A percentile compares a stretch with the other conserved stretches of the same genome.
These are phyloP conservation scores for Tachystola acroxantha DNA, from an alignment of 2,888 invertebrate genomes.

Conservation along the genomic window DNA sequence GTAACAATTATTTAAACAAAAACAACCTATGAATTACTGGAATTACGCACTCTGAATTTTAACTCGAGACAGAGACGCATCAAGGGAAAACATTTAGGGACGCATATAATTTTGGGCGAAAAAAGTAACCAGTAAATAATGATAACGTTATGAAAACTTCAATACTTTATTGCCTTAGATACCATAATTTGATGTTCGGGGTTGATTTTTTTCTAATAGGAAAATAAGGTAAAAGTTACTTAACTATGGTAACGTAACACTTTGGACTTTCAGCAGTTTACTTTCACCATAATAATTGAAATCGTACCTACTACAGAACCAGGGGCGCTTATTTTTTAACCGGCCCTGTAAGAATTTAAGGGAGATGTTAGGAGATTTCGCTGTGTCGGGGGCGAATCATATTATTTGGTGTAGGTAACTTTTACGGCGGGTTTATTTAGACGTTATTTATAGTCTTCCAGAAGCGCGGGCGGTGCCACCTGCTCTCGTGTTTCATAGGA, in stretches of 20 bases:
- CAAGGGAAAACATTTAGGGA: neutral
- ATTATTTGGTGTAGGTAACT: conserved; percentile 36
- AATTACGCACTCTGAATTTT: conserved; percentile 35
- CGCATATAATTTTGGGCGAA: too few relatives aligned
- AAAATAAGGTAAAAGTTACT: too few relatives aligned
- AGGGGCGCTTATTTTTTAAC: neutral
- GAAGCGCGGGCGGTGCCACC: conserved; percentile 27
- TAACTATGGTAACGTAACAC: too few relatives aligned
- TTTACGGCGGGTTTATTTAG: conserved; percentile 33
- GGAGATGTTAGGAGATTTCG: conserved; percentile 4
- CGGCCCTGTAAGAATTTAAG: neutral
- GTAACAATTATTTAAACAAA: conserved; percentile 31
- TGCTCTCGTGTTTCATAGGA: conserved; percentile 39
- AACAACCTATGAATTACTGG: conserved; percentile 36
- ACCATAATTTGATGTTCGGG: too few relatives aligned
- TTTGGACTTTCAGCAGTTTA: too few relatives aligned
- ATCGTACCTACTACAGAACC: too few relatives aligned
- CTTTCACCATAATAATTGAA: too few relatives aligned
- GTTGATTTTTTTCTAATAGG: too few relatives aligned
- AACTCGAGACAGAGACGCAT: conserved; percentile 15
- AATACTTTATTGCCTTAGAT: too few relatives aligned
- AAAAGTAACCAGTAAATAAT: too few relatives aligned
- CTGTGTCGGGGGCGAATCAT: conserved; percentile 25
- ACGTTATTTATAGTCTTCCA: conserved; percentile 35
- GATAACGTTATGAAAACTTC: too few relatives aligned